phyloP scores from a whole-genome alignment of 2,797 vertebrate species.

The Xiphorhynchus erythropygius region DNA sequence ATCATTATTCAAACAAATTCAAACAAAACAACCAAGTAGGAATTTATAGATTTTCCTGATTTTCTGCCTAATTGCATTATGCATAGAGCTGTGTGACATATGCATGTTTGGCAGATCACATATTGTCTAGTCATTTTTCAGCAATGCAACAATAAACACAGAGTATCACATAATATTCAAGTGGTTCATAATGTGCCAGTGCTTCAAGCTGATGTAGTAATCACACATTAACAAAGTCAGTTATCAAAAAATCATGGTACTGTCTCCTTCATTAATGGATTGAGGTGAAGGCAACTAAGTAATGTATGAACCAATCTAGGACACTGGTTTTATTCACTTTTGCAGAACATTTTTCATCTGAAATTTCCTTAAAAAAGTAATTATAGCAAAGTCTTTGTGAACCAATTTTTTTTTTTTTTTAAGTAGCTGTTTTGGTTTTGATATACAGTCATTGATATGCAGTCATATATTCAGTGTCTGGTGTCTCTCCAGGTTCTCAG shows the following conservation, averaged over 20 bases:
- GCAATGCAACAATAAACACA: neutral
- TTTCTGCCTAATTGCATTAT: neutral
- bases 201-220: neutral
- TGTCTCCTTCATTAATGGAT: neutral
- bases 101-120: neutral
- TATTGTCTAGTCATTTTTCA: neutral
- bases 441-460: neutral
- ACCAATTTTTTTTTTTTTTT: neutral
- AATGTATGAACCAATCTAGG: neutral
- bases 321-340: neutral
- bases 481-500: neutral
- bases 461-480: neutral
- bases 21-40: neutral
- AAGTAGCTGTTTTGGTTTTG: rapidly evolving
- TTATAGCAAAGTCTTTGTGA: neutral
- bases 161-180: neutral
- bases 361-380: neutral
- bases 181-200: neutral
- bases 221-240: neutral
- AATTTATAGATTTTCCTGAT: neutral
- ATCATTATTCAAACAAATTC: neutral
- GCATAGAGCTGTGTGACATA: neutral
- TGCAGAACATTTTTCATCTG: neutral
- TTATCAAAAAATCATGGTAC: neutral
- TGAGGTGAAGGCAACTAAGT: neutral